phyloP scores from a whole-genome alignment of 2,888 invertebrate species.

The Chouioia cunea region DNA sequence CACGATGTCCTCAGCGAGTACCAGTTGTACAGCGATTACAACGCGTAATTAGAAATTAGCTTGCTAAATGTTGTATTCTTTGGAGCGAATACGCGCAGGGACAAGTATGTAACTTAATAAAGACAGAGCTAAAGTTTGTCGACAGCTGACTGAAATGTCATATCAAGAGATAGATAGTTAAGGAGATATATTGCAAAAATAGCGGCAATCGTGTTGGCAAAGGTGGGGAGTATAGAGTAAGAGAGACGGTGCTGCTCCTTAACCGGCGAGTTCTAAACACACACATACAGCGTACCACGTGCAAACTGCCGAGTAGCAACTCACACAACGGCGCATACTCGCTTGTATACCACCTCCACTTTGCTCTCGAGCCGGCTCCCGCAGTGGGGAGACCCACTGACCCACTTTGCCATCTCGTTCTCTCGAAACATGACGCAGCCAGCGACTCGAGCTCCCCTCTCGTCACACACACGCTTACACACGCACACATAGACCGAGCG shows the following conservation, averaged over 20 bases:
- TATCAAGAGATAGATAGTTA: conserved; percentile 6
- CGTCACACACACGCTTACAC: conserved; percentile 12
- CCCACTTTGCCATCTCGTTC: conserved; percentile 75
- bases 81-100: too few species aligned
- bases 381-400: conserved; percentile 84
- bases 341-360: conserved; percentile 17
- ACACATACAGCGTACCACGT: neutral
- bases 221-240: neutral
- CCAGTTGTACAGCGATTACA: neutral
- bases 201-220: conserved; percentile 1
- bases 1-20: conserved; percentile 5
- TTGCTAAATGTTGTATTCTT: neutral
- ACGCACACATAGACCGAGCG: neutral
- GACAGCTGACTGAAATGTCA: neutral
- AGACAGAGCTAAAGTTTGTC: neutral
- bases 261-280: conserved; percentile 21
- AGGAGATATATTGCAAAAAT: conserved; percentile 7
- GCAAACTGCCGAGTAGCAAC: too few species aligned
- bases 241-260: conserved; percentile 18
- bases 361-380: conserved; percentile 55
- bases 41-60: conserved; percentile 1
- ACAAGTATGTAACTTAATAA: too few species aligned
- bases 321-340: neutral
- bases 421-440: conserved; percentile 66
- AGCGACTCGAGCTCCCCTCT: conserved; percentile 34